A percentile compares a stretch with the other conserved stretches of the same genome.
Conservation (phyloP, 2,797 vertebrate species). For the Allobates femoralis region DNA sequence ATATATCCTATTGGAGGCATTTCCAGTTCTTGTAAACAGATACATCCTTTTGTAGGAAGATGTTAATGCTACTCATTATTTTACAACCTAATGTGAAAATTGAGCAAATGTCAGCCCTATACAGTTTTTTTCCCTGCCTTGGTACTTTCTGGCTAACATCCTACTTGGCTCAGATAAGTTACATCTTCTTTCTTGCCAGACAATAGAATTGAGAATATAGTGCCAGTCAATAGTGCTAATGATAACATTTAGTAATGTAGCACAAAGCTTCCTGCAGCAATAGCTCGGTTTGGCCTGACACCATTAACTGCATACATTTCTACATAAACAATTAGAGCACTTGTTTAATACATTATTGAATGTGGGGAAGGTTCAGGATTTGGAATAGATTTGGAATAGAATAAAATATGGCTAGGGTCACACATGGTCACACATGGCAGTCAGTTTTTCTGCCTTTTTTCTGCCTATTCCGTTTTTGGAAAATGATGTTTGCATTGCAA, state of each 20-base stretch:
- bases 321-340: constrained; percentile 38
- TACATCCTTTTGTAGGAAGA: background rate
- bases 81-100: constrained; percentile 21
- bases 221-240: constrained; percentile 59
- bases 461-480: no score
- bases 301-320: constrained; percentile 11
- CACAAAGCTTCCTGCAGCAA: constrained; percentile 44
- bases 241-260: constrained; percentile 55
- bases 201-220: constrained; percentile 40
- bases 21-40: background rate
- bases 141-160: constrained; percentile 51
- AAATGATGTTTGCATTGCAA: no score
- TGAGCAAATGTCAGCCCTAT: constrained; percentile 30
- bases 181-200: constrained; percentile 53
- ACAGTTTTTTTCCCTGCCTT: constrained; percentile 36
- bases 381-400: background rate
- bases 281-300: constrained; percentile 44
- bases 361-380: constrained; percentile 32
- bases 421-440: no score
- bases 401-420: no score
- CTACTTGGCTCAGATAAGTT: constrained; percentile 54
- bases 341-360: constrained; percentile 30
- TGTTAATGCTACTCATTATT: constrained; percentile 15
- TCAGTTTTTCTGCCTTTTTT: no score
- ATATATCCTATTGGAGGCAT: background rate